Conservation (phyloP, 2,888 invertebrate species). For the Geotrupes spiniger region DNA sequence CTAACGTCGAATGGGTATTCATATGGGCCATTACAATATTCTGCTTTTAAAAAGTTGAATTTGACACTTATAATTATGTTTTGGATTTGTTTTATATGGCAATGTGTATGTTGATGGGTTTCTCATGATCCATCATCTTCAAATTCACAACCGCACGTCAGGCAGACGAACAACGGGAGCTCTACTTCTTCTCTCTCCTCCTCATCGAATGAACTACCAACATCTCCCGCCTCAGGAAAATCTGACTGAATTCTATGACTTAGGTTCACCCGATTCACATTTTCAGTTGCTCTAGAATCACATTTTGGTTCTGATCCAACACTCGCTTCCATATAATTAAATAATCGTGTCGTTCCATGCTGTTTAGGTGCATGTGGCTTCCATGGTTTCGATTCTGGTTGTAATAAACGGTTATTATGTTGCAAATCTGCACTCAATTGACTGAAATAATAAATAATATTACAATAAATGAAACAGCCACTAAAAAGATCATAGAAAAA, state of each 20-base stretch:
- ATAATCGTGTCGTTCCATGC: constrained; percentile 66
- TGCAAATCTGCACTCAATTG: constrained; percentile 40
- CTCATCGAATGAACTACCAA: constrained; percentile 46
- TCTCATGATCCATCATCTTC: constrained; percentile 53
- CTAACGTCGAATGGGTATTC: constrained; percentile 49
- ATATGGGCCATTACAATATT: constrained; percentile 53
- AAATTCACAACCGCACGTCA: constrained; percentile 56
- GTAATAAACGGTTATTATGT: constrained; percentile 44
- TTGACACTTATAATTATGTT: constrained; percentile 49
- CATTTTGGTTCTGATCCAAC: constrained; percentile 65
- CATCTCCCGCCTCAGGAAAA: constrained; percentile 65
- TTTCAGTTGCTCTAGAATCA: constrained; percentile 47
- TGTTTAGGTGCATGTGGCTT: constrained; percentile 45
- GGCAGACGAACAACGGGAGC: constrained; percentile 53
- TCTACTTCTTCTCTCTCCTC: constrained; percentile 47
- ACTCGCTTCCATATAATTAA: constrained; percentile 71
- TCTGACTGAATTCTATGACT: constrained; percentile 52
- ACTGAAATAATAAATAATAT: no score
- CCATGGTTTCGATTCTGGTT: constrained; percentile 42
- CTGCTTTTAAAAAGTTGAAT: constrained; percentile 50
- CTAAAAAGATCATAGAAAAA: no score
- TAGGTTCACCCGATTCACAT: constrained; percentile 43
- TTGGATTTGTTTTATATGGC: constrained; percentile 48
- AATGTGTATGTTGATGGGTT: constrained; percentile 52
- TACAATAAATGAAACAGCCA: no score